phyloP scores from a whole-genome alignment of 2,113 vertebrate genomes.

The Rana temporaria region DNA sequence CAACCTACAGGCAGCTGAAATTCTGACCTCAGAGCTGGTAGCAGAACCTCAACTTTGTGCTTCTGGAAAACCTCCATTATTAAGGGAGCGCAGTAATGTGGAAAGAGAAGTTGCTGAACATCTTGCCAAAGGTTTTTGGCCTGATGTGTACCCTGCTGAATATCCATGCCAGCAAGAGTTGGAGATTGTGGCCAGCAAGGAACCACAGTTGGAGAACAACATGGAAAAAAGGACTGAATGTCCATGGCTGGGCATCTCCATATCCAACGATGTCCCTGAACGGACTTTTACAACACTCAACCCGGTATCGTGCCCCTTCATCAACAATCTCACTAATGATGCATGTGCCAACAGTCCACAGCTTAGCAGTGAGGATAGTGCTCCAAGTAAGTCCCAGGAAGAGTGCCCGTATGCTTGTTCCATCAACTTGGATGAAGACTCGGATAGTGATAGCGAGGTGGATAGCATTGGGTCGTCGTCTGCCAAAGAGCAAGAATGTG shows the following conservation, averaged over 20 bases:
- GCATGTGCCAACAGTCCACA: slow-evolving; percentile 71
- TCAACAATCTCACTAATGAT: slow-evolving; percentile 79
- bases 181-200: slow-evolving; percentile 63
- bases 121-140: slow-evolving; percentile 93
- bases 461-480: slow-evolving; percentile 83
- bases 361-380: slow-evolving; percentile 68
- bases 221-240: slow-evolving; percentile 83
- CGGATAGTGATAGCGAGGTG: slow-evolving; percentile 87
- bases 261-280: slow-evolving; percentile 76
- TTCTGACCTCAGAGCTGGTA: background rate
- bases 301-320: slow-evolving; percentile 90
- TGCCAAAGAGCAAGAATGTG: slow-evolving; percentile 85
- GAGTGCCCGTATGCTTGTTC: slow-evolving; percentile 84
- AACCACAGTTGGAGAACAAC: slow-evolving; percentile 70
- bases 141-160: slow-evolving; percentile 78
- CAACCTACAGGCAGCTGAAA: slow-evolving; percentile 45
- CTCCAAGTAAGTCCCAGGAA: slow-evolving; percentile 76
- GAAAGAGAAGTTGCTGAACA: slow-evolving; percentile 96
- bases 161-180: slow-evolving; percentile 65
- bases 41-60: slow-evolving; percentile 60
- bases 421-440: slow-evolving; percentile 86
- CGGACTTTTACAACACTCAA: slow-evolving; percentile 81
- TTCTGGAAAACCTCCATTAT: slow-evolving; percentile 57
- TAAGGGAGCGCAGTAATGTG: slow-evolving; percentile 82
- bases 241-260: slow-evolving; percentile 86